phyloP scores from a whole-genome alignment of 2,797 vertebrate genomes.

The Pangasius larnaudii region DNA sequence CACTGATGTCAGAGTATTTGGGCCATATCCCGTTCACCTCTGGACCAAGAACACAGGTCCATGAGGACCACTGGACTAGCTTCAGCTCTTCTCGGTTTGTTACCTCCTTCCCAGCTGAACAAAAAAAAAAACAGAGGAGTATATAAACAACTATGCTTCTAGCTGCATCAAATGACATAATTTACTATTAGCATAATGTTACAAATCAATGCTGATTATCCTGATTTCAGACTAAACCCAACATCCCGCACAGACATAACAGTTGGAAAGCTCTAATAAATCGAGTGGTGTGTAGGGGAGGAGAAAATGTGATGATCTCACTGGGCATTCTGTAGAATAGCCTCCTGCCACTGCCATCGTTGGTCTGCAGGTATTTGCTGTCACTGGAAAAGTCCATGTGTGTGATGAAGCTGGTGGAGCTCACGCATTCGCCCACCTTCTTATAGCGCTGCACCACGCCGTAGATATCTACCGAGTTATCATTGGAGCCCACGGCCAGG shows the following conservation, averaged over 20 bases:
- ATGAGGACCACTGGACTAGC: constrained; percentile 91
- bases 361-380: constrained; percentile 94
- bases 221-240: not conserved
- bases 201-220: not conserved
- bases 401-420: constrained; percentile 92
- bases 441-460: constrained; percentile 96
- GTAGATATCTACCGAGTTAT: constrained; percentile 94
- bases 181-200: not conserved
- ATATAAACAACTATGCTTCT: not conserved
- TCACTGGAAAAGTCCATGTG: constrained; percentile 98
- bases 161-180: not conserved
- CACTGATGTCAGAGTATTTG: constrained; percentile 94
- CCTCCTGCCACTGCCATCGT: constrained; percentile 91
- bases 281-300: not conserved
- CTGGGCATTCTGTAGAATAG: constrained; percentile 97
- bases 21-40: constrained; percentile 98
- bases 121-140: constrained; percentile 49
- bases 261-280: not conserved
- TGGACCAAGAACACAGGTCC: constrained; percentile 93
- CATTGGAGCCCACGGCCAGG: constrained; percentile 95
- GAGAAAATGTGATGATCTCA: constrained; percentile 67
- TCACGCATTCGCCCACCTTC: constrained; percentile 94
- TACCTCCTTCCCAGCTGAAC: constrained; percentile 92
- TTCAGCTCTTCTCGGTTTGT: constrained; percentile 94
- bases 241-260: not conserved